A percentile compares a stretch with the other conserved stretches of the same genome.
These are phyloP conservation scores for Nomada fucata DNA, from an alignment of 2,888 invertebrate genomes.

Conservation along the genomic window DNA sequence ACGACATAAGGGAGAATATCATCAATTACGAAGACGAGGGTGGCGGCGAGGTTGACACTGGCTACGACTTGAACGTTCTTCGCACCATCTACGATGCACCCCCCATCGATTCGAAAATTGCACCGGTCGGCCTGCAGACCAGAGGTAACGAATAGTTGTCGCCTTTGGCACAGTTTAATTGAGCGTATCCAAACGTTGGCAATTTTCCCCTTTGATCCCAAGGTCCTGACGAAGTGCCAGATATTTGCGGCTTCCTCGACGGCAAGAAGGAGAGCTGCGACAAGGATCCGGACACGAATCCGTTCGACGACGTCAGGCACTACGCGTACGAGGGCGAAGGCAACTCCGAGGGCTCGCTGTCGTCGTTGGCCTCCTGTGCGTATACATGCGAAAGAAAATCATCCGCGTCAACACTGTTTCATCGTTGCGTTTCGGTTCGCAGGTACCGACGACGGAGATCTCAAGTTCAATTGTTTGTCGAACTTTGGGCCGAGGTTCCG, in stretches of 20 bases:
- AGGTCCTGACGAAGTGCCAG: slow-evolving; percentile 89
- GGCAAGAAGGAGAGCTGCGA: slow-evolving; percentile 96
- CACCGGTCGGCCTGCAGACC: slow-evolving; percentile 82
- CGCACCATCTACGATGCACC: slow-evolving; percentile 88
- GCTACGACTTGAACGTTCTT: slow-evolving; percentile 94
- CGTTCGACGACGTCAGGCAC: slow-evolving; percentile 98
- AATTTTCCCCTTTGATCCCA: neutral
- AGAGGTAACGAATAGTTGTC: slow-evolving; percentile 82
- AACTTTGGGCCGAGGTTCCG: slow-evolving; percentile 98
- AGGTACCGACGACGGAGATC: slow-evolving; percentile 95
- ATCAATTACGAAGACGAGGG: slow-evolving; percentile 99
- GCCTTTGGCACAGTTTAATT: neutral
- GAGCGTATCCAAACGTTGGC: neutral
- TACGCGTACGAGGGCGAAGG: slow-evolving; percentile 99
- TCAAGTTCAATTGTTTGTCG: slow-evolving; percentile 97
- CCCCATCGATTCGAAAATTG: slow-evolving; percentile 85
- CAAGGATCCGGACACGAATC: slow-evolving; percentile 95
- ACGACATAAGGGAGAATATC: slow-evolving; percentile 98
- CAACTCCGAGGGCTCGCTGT: slow-evolving; percentile 95
- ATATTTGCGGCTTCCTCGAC: slow-evolving; percentile 95
- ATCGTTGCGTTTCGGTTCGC: slow-evolving; percentile 46
- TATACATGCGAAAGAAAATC: neutral
- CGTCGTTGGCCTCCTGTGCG: slow-evolving; percentile 94
- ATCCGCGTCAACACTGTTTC: neutral
- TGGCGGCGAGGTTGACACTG: slow-evolving; percentile 98